Evolutionary conservation across 2,113 vertebrate species (phyloP).

Genomic region (Myanophis thanlyinensis): DNA sequence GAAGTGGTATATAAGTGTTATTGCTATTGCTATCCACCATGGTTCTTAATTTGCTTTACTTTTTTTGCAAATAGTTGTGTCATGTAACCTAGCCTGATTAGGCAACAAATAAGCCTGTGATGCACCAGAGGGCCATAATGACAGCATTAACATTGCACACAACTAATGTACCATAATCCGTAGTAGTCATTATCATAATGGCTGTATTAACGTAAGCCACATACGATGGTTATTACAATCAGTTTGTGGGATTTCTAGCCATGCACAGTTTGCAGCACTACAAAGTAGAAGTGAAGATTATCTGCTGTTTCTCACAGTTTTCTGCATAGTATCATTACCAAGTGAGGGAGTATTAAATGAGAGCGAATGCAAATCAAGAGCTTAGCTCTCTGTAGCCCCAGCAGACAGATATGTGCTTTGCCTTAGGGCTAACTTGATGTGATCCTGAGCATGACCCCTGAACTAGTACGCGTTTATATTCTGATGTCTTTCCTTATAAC

Average conservation of each 20-base stretch:
- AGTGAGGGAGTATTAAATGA: neutral
- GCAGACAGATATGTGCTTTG: neutral
- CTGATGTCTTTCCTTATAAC: neutral
- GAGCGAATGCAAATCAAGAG: neutral
- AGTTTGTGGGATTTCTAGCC: neutral
- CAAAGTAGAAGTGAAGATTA: neutral
- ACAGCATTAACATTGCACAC: neutral
- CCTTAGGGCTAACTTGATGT: neutral
- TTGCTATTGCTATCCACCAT: neutral
- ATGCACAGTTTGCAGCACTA: neutral
- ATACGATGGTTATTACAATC: neutral
- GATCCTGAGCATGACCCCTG: neutral
- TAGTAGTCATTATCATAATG: neutral
- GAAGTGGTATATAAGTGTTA: no score
- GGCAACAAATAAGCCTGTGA: neutral
- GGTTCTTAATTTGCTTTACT: neutral
- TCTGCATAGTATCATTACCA: neutral
- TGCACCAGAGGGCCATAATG: neutral
- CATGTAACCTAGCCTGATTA: neutral
- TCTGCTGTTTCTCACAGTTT: neutral
- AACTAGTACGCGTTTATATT: neutral
- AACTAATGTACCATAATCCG: neutral
- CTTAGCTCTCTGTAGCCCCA: neutral
- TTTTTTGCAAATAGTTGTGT: neutral
- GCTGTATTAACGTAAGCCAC: neutral